These are phyloP conservation scores for Dicentrarchus labrax DNA, from an alignment of 2,113 vertebrate species.

Conservation along the genomic window DNA sequence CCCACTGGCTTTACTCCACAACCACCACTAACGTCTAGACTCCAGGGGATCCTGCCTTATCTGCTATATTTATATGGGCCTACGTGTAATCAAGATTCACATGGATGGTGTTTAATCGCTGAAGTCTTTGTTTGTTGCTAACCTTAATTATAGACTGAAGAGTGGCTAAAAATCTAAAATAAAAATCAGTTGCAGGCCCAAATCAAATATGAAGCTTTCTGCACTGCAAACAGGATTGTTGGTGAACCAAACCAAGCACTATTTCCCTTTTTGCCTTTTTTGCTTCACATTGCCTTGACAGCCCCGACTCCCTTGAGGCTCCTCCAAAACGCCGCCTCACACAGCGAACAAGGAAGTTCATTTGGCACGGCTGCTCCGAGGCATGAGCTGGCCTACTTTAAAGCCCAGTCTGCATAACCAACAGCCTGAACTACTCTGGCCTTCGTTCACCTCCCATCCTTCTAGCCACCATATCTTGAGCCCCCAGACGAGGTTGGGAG, in stretches of 20 bases:
- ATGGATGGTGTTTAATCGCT: not conserved
- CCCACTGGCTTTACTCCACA: conserved; percentile 28
- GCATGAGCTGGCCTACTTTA: conserved; percentile 82
- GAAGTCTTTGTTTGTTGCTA: not conserved
- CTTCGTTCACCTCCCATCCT: conserved; percentile 32
- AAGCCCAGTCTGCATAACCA: conserved; percentile 62
- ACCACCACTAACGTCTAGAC: not conserved
- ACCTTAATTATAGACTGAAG: not conserved
- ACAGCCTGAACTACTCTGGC: conserved; percentile 64
- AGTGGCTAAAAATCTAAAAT: not conserved
- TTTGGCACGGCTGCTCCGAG: conserved; percentile 73
- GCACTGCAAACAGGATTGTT: not conserved
- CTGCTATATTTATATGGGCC: not conserved
- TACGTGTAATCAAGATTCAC: not conserved
- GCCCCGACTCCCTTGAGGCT: conserved; percentile 60
- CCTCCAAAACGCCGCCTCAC: conserved; percentile 62
- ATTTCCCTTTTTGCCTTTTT: conserved; percentile 19
- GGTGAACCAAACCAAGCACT: conserved; percentile 17
- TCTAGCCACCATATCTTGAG: conserved; percentile 26
- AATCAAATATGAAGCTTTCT: not conserved
- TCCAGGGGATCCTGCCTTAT: conserved; percentile 11
- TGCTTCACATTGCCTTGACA: conserved; percentile 54
- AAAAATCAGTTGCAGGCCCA: not conserved
- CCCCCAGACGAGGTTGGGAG: conserved; percentile 8
- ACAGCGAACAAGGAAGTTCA: conserved; percentile 68